Base-by-base conservation (phyloP, 2,113 vertebrate genomes). In the Onychostruthus taczanowskii region DNA sequence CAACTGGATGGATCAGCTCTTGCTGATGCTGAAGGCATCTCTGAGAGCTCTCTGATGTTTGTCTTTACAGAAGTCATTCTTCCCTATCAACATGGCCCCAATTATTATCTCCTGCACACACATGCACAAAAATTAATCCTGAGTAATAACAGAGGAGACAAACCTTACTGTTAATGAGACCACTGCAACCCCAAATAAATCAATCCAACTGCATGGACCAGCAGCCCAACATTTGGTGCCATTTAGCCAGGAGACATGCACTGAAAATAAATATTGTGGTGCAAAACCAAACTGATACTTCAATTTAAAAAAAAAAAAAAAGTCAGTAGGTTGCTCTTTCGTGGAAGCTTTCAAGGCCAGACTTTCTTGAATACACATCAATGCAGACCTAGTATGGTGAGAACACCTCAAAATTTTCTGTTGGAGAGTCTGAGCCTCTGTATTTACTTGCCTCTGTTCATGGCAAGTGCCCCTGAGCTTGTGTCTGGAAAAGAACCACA, bases 401-500 rank as follows among this genome's bases (percentile, higher is more conserved):
- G 66, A 90, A 43, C 17, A 66, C 10, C 16, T 72, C 28, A 27
- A 0, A 5, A 53, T 53, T 58, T 86, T 66, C n/a, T 47, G 3
- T 7, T 3, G 2, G 33, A 69, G 31, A 16, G 30, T 66, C 49
- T 64, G 35, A 52, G n/a, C 11, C 46, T 20, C 4, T 1, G 2
- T 30, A 15, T 28, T 85, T 19, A 80, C 6, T 37, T 37, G 37
- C 15, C 16, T 76, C 44, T 83, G 30, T 3, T 43, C 27, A 30
- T 2, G 4, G 43, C 0, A 0, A 61, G 5, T 20, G 17, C 22
- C 33, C 26, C 39, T 33, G 11, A 35, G 7, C 7, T 24, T 21
- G 52, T 49, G 49, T 59, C 12, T 50, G 31, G 30, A 21, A 46
- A 76, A 46, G 30, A 66, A 47, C 30, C 3, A 5, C 82, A 78